Conservation (phyloP, 2,113 vertebrate species). For the Ceyx melanurus region DNA sequence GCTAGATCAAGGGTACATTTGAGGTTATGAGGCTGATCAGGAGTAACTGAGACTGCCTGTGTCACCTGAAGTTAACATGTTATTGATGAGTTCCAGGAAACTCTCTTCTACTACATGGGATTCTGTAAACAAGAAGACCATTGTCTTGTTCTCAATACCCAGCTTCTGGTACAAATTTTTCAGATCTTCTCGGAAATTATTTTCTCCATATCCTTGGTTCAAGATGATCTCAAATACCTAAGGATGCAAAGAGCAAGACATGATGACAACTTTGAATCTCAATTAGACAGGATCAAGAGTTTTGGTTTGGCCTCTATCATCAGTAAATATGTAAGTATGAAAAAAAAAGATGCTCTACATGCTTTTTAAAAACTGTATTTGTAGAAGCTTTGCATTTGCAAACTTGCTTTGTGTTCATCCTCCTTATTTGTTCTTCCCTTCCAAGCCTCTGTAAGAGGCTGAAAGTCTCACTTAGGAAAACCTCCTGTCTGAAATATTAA, state of each 20-base stretch:
- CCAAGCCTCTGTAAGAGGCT: neutral
- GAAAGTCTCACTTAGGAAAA: neutral
- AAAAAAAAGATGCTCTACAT: neutral
- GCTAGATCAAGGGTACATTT: neutral
- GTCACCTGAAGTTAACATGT: slow-evolving; percentile 96
- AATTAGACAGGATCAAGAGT: neutral
- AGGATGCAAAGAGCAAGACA: neutral
- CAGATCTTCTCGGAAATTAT: slow-evolving; percentile 88
- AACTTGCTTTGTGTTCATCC: neutral
- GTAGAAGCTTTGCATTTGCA: neutral
- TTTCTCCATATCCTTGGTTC: slow-evolving; percentile 88
- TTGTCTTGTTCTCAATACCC: slow-evolving; percentile 87
- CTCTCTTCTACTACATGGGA: slow-evolving; percentile 91
- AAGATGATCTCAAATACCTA: slow-evolving; percentile 93
- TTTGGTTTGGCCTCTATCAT: neutral
- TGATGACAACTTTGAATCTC: neutral
- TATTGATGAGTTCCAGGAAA: slow-evolving; percentile 97
- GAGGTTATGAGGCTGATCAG: neutral
- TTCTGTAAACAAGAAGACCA: slow-evolving; percentile 92
- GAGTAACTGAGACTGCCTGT: neutral
- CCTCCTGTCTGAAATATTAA: neutral
- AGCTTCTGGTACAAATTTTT: slow-evolving; percentile 88
- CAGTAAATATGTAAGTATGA: neutral
- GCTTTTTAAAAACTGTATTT: neutral
- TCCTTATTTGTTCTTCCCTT: neutral